Evolutionary conservation across 2,797 vertebrate genomes (phyloP), one percentile per base, ranked within the genome.

Genomic region (Parauchenoglanis punctatus): DNA sequence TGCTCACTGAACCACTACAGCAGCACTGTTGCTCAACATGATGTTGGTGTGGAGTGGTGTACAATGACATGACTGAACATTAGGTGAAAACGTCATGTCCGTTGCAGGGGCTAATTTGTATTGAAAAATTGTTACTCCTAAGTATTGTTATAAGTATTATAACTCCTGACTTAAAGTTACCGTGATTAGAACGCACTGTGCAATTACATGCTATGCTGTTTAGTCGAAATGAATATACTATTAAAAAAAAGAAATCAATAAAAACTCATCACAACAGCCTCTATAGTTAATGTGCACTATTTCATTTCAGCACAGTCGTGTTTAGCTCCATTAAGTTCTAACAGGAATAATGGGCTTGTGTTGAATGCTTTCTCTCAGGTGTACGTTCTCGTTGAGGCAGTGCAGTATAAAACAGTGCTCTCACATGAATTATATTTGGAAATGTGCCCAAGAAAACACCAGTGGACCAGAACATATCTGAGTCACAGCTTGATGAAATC

Each of bases 401-500:
- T 49, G 85, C 78, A 75, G 86, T 88, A 87, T 90, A 77, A 61
- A 44, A 8, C 10, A 81, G 63, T 84, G 83, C 76, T 90, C 86
- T 89, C 87, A 85, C 72, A 89, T 84, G 81, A 87, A 86, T 61
- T 81, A 85, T 85, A 59, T 83, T 86, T 91, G 90, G 90, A 91
- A 89, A 70, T 35, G 10, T 61, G 89, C 90, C 90, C 90, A 88
- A 88, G 68, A 70, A 68, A 81, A 87, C 86, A 85, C 89, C 89
- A 87, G 59, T 83, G 83, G 81, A 78, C 85, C 78, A 75, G 78
- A 87, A 90, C 87, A 89, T 80, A 91, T 90, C 86, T 85, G 81
- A 89, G 87, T 90, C 87, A 91, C 88, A 87, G 86, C 84, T 56
- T 90, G 87, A 89, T 88, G 89, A 89, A 91, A 91, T 89, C 68